Conservation (phyloP, 2,113 vertebrate species). For the Macroglossus sobrinus region DNA sequence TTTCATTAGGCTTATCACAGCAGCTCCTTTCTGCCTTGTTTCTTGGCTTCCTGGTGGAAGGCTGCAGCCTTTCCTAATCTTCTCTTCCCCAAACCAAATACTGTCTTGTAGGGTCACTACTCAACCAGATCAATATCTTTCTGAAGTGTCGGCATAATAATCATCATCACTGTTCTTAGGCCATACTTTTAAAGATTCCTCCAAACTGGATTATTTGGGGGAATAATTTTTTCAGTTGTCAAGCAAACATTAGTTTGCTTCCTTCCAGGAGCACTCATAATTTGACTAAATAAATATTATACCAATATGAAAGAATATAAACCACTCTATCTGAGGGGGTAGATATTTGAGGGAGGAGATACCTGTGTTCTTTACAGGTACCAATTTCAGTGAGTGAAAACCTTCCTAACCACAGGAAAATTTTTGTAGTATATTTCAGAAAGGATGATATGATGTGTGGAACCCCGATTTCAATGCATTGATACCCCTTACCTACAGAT, state of each 20-base stretch:
- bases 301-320: not conserved
- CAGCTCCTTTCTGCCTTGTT: not conserved
- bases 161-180: not conserved
- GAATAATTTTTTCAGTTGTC: not conserved
- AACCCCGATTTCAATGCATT: not conserved
- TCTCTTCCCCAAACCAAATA: not conserved
- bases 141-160: not conserved
- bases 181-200: not conserved
- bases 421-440: not conserved
- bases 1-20: not conserved
- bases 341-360: not conserved
- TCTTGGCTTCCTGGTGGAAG: not conserved
- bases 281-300: not conserved
- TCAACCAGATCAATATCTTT: not conserved
- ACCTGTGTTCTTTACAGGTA: not conserved
- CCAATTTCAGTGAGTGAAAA: not conserved
- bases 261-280: not conserved
- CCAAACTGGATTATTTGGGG: not conserved
- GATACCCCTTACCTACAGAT: not conserved
- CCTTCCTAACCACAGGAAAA: not conserved
- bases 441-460: not conserved
- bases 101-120: accelerated
- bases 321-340: not conserved
- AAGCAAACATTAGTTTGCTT: not conserved
- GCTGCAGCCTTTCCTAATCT: not conserved